A percentile compares a stretch with the other conserved stretches of the same genome.
These are phyloP conservation scores for Ceramica pisi DNA, from an alignment of 2,888 invertebrate species.

Conservation along the genomic window DNA sequence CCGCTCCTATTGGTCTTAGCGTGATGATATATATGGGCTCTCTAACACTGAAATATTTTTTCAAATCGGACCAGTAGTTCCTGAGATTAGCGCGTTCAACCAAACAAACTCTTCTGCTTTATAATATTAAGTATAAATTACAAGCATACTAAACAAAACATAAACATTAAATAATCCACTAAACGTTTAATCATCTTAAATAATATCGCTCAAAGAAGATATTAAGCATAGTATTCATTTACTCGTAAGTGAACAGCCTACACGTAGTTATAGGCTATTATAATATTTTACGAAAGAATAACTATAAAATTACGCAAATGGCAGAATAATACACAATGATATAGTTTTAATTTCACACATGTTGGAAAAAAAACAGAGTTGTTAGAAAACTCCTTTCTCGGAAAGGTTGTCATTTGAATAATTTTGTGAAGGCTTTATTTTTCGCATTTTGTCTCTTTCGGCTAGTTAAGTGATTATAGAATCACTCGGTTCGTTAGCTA, in stretches of 20 bases:
- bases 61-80: no score
- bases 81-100: no score
- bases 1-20: no score
- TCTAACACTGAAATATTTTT: no score
- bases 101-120: no score
- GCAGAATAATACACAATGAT: conserved; percentile 1
- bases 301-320: conserved; percentile 5
- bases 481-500: conserved; percentile 24
- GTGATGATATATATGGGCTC: no score
- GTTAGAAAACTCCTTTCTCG: not conserved
- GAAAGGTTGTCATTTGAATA: conserved; percentile 17
- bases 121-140: no score
- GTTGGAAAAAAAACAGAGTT: not conserved
- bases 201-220: not conserved
- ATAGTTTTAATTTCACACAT: not conserved
- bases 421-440: conserved; percentile 12
- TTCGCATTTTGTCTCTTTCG: conserved; percentile 18
- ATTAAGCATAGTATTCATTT: not conserved
- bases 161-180: not conserved
- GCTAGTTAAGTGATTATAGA: conserved; percentile 17
- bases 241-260: not conserved
- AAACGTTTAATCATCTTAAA: not conserved
- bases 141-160: no score
- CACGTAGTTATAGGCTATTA: not conserved
- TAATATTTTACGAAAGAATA: conserved; percentile 1